Evolutionary conservation across 2,113 vertebrate species (phyloP).

Genomic region (Bubalus kerabau): DNA sequence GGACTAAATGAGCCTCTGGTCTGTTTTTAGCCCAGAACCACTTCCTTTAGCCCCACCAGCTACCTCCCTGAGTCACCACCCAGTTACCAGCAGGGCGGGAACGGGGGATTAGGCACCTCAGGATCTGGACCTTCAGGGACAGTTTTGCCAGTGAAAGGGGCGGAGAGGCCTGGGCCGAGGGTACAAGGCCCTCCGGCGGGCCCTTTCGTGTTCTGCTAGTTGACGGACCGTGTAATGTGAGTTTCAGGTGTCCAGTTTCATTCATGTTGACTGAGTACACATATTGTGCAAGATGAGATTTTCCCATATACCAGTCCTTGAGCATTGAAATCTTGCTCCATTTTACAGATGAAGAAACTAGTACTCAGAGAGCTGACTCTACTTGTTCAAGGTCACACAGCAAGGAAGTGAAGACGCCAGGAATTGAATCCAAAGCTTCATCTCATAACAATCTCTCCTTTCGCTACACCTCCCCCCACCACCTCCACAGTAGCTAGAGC

Average conservation of each 20-base stretch:
- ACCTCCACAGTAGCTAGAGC: background rate
- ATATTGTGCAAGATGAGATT: background rate
- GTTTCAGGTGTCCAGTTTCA: background rate
- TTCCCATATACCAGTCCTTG: background rate
- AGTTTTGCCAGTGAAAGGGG: background rate
- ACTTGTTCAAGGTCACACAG: background rate
- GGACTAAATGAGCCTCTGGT: background rate
- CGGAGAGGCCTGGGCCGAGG: background rate
- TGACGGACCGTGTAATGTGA: background rate
- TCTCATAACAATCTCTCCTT: background rate
- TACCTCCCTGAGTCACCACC: background rate
- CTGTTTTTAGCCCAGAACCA: background rate
- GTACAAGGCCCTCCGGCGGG: background rate
- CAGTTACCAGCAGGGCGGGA: background rate
- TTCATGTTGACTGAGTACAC: background rate
- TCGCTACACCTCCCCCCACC: fast-evolving
- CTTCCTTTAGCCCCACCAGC: conserved; percentile 15
- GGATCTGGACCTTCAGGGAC: background rate
- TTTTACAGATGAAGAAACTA: background rate
- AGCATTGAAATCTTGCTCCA: background rate
- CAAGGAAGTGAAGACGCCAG: background rate
- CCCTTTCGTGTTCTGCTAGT: background rate
- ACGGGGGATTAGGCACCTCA: background rate
- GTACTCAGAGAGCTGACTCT: background rate
- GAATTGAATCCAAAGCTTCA: background rate